Conservation (phyloP, 2,888 invertebrate species). For the Neuroscelio doddi region DNA sequence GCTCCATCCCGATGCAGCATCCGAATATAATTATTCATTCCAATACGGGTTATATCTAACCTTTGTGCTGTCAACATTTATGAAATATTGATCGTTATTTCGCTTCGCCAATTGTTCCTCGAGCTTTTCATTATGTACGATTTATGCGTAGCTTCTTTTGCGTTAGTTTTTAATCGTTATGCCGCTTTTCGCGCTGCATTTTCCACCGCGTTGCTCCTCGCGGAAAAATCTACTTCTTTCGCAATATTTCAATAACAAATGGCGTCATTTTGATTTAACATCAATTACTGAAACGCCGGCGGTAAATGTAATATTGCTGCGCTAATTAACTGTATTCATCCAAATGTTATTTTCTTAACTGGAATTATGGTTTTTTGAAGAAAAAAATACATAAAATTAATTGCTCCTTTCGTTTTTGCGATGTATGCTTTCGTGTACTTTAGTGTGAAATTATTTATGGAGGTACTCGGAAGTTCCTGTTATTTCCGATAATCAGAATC, state of each 20-base stretch:
- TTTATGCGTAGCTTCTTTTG: not conserved
- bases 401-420: not conserved
- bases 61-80: slow-evolving; percentile 35
- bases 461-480: no score
- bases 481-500: no score
- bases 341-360: not conserved
- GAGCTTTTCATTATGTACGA: not conserved
- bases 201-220: slow-evolving; percentile 6
- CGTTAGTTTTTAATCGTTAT: not conserved
- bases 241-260: slow-evolving; percentile 18
- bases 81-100: slow-evolving; percentile 26
- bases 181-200: not conserved
- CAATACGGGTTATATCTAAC: slow-evolving; percentile 29
- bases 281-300: slow-evolving; percentile 5
- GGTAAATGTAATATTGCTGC: not conserved
- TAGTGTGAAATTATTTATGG: not conserved
- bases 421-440: not conserved
- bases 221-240: slow-evolving; percentile 11
- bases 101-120: not conserved
- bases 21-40: slow-evolving; percentile 11
- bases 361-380: no score
- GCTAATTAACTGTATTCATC: not conserved
- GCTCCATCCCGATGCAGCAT: not conserved
- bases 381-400: no score
- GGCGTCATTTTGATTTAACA: slow-evolving; percentile 14